Evolutionary conservation across 2,888 invertebrate genomes (phyloP).

Genomic region (Ephialtes manifestator): DNA sequence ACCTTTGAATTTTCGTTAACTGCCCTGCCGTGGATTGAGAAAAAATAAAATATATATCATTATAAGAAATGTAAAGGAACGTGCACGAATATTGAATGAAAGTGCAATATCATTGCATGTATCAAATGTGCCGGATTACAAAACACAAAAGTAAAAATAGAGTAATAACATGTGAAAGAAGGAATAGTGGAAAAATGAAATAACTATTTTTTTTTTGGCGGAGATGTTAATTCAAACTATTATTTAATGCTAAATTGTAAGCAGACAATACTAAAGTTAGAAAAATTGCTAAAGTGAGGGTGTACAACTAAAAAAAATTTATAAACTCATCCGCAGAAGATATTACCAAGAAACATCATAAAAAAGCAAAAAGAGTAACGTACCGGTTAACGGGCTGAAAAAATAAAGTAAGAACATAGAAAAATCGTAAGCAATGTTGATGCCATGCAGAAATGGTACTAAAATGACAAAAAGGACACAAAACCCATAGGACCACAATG

Average conservation of each 20-base stretch:
- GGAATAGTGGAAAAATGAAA: neutral
- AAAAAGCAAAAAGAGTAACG: neutral
- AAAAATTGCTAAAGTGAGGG: neutral
- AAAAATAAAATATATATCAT: neutral
- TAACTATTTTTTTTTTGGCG: neutral
- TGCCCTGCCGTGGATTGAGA: conserved; percentile 1
- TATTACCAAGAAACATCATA: neutral
- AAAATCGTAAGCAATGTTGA: neutral
- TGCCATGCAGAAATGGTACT: neutral
- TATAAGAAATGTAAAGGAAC: neutral
- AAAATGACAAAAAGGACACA: neutral
- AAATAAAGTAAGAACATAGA: neutral
- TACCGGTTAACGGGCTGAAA: neutral
- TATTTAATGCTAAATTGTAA: neutral
- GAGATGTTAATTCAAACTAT: neutral
- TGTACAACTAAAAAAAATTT: neutral
- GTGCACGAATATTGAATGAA: neutral
- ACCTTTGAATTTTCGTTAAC: conserved; percentile 12
- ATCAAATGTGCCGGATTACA: neutral
- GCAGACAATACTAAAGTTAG: neutral
- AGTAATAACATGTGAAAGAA: neutral
- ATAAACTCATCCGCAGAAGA: neutral
- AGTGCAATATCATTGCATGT: neutral
- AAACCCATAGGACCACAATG: neutral
- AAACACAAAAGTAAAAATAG: neutral